These are phyloP conservation scores for Montipora efflorescens DNA, from an alignment of 64 coral and sea anemone genomes.

Conservation along the genomic window DNA sequence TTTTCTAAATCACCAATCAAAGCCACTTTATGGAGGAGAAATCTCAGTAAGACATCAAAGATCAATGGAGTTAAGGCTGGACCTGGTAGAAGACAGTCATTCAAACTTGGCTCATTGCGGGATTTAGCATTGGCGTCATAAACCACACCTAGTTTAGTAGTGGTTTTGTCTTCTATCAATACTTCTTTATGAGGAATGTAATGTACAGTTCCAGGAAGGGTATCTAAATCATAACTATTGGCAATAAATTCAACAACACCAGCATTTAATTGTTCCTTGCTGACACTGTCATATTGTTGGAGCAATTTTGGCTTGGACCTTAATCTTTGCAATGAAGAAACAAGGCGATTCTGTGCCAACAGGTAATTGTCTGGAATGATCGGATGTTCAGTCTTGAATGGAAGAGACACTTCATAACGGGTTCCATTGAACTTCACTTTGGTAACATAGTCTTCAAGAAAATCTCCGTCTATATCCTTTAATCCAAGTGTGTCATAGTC, in stretches of 20 bases:
- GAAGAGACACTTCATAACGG: constrained; percentile 59
- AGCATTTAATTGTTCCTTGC: constrained; percentile 51
- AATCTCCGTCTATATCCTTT: background rate
- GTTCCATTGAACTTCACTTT: constrained; percentile 56
- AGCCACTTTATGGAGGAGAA: constrained; percentile 14
- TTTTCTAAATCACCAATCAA: constrained; percentile 59
- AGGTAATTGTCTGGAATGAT: constrained; percentile 57
- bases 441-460: constrained; percentile 7
- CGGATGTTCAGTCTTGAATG: constrained; percentile 60
- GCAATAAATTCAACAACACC: constrained; percentile 52
- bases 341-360: background rate
- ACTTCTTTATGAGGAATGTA: constrained; percentile 49
- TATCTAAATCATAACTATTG: background rate
- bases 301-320: constrained; percentile 6
- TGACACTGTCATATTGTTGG: constrained; percentile 56
- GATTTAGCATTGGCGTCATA: constrained; percentile 31
- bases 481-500: constrained; percentile 53
- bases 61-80: constrained; percentile 16
- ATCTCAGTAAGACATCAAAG: constrained; percentile 25
- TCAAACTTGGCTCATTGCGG: background rate
- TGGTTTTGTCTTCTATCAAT: background rate
- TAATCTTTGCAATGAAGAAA: constrained; percentile 24
- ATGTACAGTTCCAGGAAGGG: constrained; percentile 4
- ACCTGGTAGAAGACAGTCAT: background rate
- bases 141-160: background rate